Percentiles rank a stretch among this genome's conserved stretches.
phyloP scores from a whole-genome alignment of 2,888 invertebrate genomes.

The Zygothrica quintamaculata region DNA sequence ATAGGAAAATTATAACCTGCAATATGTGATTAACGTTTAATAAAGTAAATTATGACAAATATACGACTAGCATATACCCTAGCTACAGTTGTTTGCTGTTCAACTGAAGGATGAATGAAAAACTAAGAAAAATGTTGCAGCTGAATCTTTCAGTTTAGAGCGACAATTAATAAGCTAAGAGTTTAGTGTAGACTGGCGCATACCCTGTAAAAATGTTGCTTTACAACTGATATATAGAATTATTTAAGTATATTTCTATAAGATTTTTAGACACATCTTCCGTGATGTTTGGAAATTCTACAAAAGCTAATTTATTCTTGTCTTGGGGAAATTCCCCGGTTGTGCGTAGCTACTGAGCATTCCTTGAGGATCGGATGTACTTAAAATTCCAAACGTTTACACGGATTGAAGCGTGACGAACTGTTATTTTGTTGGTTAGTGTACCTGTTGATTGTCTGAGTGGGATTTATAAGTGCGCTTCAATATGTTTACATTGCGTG shows the following conservation, averaged over 20 bases:
- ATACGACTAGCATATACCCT: slow-evolving; percentile 10
- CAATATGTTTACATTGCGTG: slow-evolving; percentile 56
- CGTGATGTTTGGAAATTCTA: slow-evolving; percentile 44
- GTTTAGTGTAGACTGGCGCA: too few species aligned
- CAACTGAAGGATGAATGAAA: too few species aligned
- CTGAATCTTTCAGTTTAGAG: too few species aligned
- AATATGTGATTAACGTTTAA: too few species aligned
- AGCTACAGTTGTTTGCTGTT: too few species aligned
- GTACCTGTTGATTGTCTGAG: too few species aligned
- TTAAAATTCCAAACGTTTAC: slow-evolving; percentile 49
- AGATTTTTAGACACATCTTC: slow-evolving; percentile 28
- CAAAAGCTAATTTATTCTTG: slow-evolving; percentile 22
- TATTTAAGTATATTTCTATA: too few species aligned
- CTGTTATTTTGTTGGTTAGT: neutral
- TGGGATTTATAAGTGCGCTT: slow-evolving; percentile 20
- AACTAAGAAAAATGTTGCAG: too few species aligned
- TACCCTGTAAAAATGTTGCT: too few species aligned
- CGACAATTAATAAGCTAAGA: too few species aligned
- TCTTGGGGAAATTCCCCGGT: slow-evolving; percentile 42
- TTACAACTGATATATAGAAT: too few species aligned
- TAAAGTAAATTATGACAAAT: slow-evolving; percentile 7
- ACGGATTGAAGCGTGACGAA: slow-evolving; percentile 36
- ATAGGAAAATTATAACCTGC: slow-evolving; percentile 22
- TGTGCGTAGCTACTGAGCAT: slow-evolving; percentile 28
- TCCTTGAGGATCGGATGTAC: slow-evolving; percentile 23